Conservation (phyloP, 2,113 vertebrate species). For the Neodon shergylaensis region DNA sequence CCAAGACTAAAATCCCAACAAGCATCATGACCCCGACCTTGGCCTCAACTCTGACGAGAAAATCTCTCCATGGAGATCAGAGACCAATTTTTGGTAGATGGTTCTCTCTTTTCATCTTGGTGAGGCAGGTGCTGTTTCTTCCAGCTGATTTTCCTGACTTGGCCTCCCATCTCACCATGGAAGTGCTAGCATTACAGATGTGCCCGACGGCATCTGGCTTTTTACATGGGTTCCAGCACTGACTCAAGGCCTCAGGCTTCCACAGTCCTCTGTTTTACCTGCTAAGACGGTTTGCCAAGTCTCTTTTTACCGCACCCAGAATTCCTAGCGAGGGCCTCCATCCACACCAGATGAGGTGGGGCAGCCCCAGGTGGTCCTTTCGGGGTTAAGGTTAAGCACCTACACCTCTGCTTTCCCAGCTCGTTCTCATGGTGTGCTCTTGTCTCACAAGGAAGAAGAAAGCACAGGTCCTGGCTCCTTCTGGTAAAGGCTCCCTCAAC, state of each 20-base stretch:
- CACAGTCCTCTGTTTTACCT: no score
- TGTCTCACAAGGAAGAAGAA: background rate
- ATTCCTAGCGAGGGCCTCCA: background rate
- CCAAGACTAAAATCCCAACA: background rate
- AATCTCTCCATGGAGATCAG: background rate
- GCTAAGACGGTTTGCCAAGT: background rate
- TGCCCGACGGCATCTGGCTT: background rate
- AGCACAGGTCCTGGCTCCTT: background rate
- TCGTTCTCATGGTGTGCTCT: background rate
- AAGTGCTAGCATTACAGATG: background rate
- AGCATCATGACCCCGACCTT: background rate
- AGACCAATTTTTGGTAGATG: background rate
- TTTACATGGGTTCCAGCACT: background rate
- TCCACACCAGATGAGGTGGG: accelerated
- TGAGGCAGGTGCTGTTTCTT: background rate
- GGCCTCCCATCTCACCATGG: no score
- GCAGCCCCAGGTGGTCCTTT: background rate
- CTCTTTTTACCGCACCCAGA: background rate
- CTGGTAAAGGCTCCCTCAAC: background rate
- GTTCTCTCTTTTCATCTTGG: background rate
- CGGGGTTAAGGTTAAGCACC: background rate
- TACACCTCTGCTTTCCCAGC: background rate
- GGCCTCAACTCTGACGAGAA: background rate
- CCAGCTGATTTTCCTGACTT: no score
- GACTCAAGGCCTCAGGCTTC: background rate